A percentile compares a stretch with the other conserved stretches of the same genome.
These are phyloP conservation scores for Actenoides lindsayi DNA, from an alignment of 2,113 vertebrate genomes.

Conservation along the genomic window DNA sequence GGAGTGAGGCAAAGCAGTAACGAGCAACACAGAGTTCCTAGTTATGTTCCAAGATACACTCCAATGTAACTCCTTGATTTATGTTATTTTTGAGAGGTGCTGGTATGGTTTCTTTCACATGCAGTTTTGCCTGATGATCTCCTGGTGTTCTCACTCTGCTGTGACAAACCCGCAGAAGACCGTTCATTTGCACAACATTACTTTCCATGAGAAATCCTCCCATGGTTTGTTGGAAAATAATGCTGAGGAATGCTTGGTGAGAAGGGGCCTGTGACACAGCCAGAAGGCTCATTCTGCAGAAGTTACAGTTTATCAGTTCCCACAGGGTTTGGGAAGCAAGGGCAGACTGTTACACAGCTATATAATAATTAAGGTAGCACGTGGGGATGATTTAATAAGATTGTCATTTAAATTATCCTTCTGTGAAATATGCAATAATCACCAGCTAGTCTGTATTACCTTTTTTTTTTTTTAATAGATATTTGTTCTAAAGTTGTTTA, in stretches of 20 bases:
- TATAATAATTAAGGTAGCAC: conserved; percentile 6
- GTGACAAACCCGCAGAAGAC: not conserved
- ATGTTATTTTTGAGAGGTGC: not conserved
- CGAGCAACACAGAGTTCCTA: not conserved
- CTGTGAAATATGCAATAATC: not conserved
- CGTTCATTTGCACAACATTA: not conserved
- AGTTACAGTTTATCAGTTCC: not conserved
- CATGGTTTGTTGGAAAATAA: not conserved
- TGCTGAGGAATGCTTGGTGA: not conserved
- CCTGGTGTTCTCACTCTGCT: not conserved
- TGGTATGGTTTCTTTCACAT: not conserved
- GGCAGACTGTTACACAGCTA: not conserved
- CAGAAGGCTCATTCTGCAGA: not conserved
- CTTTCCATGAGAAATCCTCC: not conserved
- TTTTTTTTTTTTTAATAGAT: not conserved
- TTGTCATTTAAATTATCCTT: conserved; percentile 32
- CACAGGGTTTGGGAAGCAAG: conserved; percentile 6
- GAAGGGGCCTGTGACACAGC: not conserved
- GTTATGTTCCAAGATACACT: not conserved
- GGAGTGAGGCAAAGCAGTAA: not conserved
- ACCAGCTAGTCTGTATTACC: not conserved
- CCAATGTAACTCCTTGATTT: not conserved
- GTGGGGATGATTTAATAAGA: conserved; percentile 19
- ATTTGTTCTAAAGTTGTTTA: not conserved
- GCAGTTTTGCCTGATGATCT: not conserved